Conservation (phyloP, 2,113 vertebrate species). For the Pan troglodytes region DNA sequence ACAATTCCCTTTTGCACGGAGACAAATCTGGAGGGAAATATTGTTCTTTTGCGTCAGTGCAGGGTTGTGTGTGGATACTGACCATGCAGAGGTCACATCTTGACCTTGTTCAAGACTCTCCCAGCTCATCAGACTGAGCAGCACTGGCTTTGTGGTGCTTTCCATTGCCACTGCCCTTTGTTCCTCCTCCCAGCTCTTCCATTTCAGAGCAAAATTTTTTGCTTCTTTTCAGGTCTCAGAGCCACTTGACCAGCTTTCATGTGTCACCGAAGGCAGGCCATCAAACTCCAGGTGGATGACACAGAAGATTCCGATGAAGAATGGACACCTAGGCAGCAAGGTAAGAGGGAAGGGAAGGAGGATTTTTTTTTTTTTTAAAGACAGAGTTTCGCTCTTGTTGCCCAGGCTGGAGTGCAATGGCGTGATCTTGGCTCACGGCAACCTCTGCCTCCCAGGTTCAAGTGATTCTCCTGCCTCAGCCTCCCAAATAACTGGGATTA, state of each 20-base stretch:
- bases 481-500: too few species aligned
- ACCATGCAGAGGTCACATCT: accelerated
- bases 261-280: conserved; percentile 10
- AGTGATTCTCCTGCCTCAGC: too few species aligned
- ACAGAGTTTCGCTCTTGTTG: too few species aligned
- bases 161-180: neutral
- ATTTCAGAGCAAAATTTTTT: neutral
- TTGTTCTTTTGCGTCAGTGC: too few species aligned
- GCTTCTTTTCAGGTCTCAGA: conserved; percentile 64
- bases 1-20: neutral
- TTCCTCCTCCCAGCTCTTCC: neutral
- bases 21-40: neutral
- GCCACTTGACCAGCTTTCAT: conserved; percentile 66
- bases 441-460: too few species aligned
- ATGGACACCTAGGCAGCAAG: conserved; percentile 69
- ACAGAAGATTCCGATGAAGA: conserved; percentile 72
- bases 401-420: too few species aligned
- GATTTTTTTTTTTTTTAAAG: too few species aligned
- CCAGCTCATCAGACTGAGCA: accelerated
- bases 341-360: conserved; percentile 1
- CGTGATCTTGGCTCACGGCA: too few species aligned
- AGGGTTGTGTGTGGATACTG: neutral
- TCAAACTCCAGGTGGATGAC: neutral
- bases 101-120: neutral
- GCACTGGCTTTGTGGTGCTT: too few species aligned